These are phyloP conservation scores for Tachysurus vachellii DNA, from an alignment of 2,113 vertebrate species.

Conservation along the genomic window DNA sequence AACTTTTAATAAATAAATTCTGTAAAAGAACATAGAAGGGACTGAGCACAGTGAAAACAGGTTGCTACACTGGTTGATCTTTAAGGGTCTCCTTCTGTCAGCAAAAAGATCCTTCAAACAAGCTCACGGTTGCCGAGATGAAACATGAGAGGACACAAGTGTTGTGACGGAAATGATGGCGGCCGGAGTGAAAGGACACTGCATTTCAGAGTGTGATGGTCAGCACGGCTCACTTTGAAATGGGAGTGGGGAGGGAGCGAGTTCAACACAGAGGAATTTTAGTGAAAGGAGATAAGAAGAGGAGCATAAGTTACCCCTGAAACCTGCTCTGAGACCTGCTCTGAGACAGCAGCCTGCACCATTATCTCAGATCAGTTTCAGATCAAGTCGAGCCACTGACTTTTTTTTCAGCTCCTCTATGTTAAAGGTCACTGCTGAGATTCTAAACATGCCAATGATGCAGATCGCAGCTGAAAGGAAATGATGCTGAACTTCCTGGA, in stretches of 20 bases:
- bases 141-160: conserved; percentile 52
- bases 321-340: conserved; percentile 5
- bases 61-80: neutral
- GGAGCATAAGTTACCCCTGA: neutral
- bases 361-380: conserved; percentile 11
- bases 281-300: conserved; percentile 24
- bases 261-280: conserved; percentile 13
- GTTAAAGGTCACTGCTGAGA: conserved; percentile 37
- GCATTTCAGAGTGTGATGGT: conserved; percentile 40
- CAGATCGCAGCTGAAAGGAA: conserved; percentile 5
- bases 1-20: neutral
- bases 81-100: conserved; percentile 29
- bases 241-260: conserved; percentile 32
- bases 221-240: conserved; percentile 45
- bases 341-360: neutral
- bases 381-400: neutral
- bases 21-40: neutral
- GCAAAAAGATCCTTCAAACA: neutral
- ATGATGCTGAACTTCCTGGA: neutral
- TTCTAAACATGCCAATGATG: conserved; percentile 8
- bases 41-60: neutral
- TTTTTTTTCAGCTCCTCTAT: neutral
- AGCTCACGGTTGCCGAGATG: conserved; percentile 37
- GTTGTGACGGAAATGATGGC: conserved; percentile 39
- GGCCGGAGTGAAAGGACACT: conserved; percentile 27